Percentiles rank a stretch among this genome's conserved stretches.
Evolutionary conservation across 2,888 invertebrate genomes (phyloP).

Genomic region (Dynastes maya): DNA sequence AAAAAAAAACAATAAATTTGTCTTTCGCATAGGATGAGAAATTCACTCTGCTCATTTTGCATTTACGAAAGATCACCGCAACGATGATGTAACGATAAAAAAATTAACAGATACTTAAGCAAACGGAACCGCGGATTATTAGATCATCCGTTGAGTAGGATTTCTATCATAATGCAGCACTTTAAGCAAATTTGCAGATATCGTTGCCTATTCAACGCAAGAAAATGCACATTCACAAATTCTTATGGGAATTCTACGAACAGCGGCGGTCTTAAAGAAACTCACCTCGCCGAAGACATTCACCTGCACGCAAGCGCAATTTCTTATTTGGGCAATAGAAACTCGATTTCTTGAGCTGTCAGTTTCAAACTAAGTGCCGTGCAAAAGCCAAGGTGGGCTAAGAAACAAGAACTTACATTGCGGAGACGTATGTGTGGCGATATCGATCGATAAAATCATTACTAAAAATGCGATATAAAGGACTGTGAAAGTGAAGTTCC

Average conservation of each 20-base stretch:
- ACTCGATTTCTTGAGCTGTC: constrained; percentile 62
- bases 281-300: constrained; percentile 56
- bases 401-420: constrained; percentile 32
- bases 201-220: constrained; percentile 32
- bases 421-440: constrained; percentile 44
- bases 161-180: not conserved
- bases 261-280: constrained; percentile 15
- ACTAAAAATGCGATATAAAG: constrained; percentile 57
- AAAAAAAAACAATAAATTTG: too few species aligned
- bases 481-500: constrained; percentile 54
- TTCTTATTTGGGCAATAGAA: constrained; percentile 59
- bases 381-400: constrained; percentile 46
- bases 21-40: too few species aligned
- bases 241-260: constrained; percentile 23
- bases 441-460: constrained; percentile 42
- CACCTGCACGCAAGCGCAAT: constrained; percentile 59
- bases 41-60: too few species aligned
- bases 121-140: not conserved
- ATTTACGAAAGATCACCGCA: too few species aligned
- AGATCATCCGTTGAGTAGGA: too few species aligned
- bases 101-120: not conserved
- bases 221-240: not conserved
- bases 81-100: too few species aligned
- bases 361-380: constrained; percentile 63
- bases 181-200: constrained; percentile 27